Evolutionary conservation across 1,140 invertebrate genomes (phyloP), one percentile per base, ranked within the genome.

Genomic region (Sitodiplosis mosellana): DNA sequence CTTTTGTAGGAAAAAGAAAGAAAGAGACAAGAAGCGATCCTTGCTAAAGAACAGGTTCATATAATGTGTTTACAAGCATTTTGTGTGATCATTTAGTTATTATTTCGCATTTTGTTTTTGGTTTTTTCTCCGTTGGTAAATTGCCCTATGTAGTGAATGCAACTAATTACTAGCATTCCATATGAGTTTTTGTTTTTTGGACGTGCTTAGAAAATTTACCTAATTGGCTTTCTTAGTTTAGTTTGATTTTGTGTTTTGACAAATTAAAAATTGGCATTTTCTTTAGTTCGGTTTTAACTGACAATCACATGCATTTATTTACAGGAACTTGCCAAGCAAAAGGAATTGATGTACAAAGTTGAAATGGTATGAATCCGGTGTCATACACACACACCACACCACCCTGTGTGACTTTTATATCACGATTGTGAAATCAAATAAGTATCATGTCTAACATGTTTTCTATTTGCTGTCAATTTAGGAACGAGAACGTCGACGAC

Each of bases 401-500:
- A n/a, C n/a, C n/a, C n/a, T n/a, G n/a, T n/a, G n/a, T n/a, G n/a
- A n/a, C n/a, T n/a, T n/a, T n/a, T n/a, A n/a, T n/a, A n/a, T n/a
- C n/a, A n/a, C n/a, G n/a, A n/a, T n/a, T n/a, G n/a, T n/a, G n/a
- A n/a, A n/a, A n/a, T n/a, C n/a, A n/a, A n/a, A n/a, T n/a, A n/a
- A n/a, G n/a, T n/a, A n/a, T n/a, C n/a, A n/a, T n/a, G n/a, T n/a
- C n/a, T n/a, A n/a, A 27, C 27, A 27, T 27, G 10, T 27, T 27
- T 27, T 27, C 27, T 36, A 5, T 18, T 10, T 21, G 37, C 42
- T 34, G 5, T 6, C 8, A 27, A 5, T 10, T 36, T 36, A 93
- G 87, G 91, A 94, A 64, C 72, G 87, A 45, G 91, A 96, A 64
- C 72, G 91, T 59, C 71, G 87, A 56, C 71, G 88, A 37, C 89